Conservation (phyloP, 2,113 vertebrate species). For the Ceyx melanurus region DNA sequence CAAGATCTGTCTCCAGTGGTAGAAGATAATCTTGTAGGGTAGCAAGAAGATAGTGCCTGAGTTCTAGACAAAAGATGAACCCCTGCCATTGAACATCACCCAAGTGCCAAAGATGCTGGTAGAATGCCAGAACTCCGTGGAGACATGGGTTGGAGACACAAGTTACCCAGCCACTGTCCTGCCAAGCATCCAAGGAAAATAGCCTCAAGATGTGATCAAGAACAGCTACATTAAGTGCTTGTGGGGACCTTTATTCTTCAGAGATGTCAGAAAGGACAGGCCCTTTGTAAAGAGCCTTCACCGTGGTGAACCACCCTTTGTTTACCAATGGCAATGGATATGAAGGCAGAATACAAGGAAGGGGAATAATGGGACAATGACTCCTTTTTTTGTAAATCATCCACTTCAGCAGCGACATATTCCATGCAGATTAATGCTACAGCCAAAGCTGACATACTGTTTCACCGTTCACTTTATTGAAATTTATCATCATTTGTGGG, state of each 20-base stretch:
- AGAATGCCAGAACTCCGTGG: constrained; percentile 34
- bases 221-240: neutral
- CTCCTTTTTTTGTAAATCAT: neutral
- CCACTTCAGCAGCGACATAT: neutral
- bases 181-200: neutral
- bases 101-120: neutral
- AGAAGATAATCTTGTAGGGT: constrained; percentile 40
- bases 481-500: constrained; percentile 14
- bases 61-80: constrained; percentile 29
- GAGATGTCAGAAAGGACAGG: constrained; percentile 2
- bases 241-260: constrained; percentile 14
- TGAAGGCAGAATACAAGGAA: neutral
- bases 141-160: neutral
- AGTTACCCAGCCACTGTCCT: neutral
- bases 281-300: neutral
- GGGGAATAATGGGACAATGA: neutral
- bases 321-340: neutral
- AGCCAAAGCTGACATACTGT: constrained; percentile 27
- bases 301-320: neutral
- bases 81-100: neutral
- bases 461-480: constrained; percentile 28
- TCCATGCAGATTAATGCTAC: neutral
- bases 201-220: neutral
- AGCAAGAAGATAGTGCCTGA: constrained; percentile 29
- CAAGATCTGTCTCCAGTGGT: neutral